Conservation (phyloP, 2,888 invertebrate species). For the Athrips mouffetella region DNA sequence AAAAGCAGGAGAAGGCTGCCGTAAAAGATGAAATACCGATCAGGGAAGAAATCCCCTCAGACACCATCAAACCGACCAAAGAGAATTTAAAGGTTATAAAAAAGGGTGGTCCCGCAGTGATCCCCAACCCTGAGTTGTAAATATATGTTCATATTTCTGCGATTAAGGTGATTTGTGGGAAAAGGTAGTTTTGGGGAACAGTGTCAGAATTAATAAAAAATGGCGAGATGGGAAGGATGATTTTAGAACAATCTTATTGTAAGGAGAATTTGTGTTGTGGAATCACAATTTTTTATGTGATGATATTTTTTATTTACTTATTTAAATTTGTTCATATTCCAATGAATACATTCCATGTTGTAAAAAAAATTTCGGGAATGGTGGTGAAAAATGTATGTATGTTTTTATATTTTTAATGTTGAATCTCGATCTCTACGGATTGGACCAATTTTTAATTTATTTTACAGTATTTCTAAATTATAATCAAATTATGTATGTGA, state of each 20-base stretch:
- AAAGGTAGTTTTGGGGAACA: not conserved
- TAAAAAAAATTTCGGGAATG: not conserved
- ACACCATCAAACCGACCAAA: constrained; percentile 71
- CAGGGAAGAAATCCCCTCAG: constrained; percentile 73
- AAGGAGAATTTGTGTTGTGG: too few species aligned
- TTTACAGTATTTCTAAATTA: not conserved
- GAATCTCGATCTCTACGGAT: too few species aligned
- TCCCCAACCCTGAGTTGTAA: constrained; percentile 57
- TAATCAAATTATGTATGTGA: not conserved
- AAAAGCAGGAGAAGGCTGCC: not conserved
- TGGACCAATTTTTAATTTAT: constrained; percentile 4
- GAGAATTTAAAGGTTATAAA: constrained; percentile 80
- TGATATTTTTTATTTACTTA: not conserved
- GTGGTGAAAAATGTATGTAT: not conserved
- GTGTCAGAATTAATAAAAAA: too few species aligned
- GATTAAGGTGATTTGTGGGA: constrained; percentile 2
- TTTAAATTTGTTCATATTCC: too few species aligned
- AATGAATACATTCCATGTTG: not conserved
- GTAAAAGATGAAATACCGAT: constrained; percentile 61
- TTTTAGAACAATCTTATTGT: not conserved
- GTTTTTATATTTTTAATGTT: not conserved
- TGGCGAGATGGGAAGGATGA: not conserved
- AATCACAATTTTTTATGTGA: not conserved
- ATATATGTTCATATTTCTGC: not conserved
- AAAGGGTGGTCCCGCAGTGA: constrained; percentile 74